Conservation (phyloP, 2,888 invertebrate species). For the Pomacea canaliculata region DNA sequence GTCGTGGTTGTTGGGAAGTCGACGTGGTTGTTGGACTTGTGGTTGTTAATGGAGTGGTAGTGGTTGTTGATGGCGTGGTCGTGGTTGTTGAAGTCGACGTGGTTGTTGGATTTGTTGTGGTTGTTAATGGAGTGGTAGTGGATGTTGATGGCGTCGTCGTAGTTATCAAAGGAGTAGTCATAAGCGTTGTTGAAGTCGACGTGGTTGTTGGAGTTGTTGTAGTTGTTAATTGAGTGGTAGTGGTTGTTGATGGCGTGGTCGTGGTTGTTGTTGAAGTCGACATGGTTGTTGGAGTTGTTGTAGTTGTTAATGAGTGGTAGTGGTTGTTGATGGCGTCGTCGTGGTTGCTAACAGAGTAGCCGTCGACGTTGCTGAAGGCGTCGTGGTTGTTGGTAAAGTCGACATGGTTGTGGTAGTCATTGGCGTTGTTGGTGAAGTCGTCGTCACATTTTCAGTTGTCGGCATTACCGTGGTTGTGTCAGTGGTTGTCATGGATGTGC, state of each 20-base stretch:
- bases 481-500: neutral
- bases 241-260: neutral
- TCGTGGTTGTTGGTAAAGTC: neutral
- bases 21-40: slow-evolving; percentile 1
- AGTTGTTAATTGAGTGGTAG: neutral
- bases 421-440: neutral
- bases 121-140: neutral
- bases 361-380: neutral
- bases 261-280: neutral
- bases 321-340: neutral
- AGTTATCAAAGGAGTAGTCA: no score
- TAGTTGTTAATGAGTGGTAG: neutral
- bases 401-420: neutral
- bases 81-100: neutral
- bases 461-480: neutral
- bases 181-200: neutral
- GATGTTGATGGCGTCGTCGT: neutral
- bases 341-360: neutral
- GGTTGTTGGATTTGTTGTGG: neutral
- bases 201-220: slow-evolving; percentile 4
- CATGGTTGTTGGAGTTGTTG: neutral
- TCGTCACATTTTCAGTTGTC: neutral
- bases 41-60: neutral
- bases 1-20: neutral
- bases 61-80: neutral